A percentile compares a stretch with the other conserved stretches of the same genome.
Evolutionary conservation across 2,888 invertebrate species (phyloP).

Genomic region (Morinoia aosen): DNA sequence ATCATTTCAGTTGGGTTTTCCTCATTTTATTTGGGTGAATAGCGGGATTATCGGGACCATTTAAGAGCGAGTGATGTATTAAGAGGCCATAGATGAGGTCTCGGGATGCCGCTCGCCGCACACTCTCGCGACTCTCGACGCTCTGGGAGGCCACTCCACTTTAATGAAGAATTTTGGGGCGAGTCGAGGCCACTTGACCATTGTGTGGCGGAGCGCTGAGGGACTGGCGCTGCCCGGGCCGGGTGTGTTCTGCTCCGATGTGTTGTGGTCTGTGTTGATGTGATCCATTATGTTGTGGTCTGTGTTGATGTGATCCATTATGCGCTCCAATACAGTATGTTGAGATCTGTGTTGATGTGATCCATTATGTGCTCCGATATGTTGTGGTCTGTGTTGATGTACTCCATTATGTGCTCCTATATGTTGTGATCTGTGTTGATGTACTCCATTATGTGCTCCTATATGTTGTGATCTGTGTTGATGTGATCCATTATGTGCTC

Average conservation of each 20-base stretch:
- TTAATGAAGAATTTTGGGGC: conserved; percentile 20
- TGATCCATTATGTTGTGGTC: not conserved
- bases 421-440: too few species aligned
- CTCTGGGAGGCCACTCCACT: not conserved
- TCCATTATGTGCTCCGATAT: not conserved
- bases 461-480: too few species aligned
- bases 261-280: not conserved
- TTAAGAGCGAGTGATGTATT: conserved; percentile 6
- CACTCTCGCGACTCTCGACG: not conserved
- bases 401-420: not conserved
- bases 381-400: not conserved
- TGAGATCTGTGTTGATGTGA: not conserved
- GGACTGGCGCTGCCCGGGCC: not conserved
- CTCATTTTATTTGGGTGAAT: not conserved
- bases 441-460: not conserved
- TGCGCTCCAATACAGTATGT: not conserved
- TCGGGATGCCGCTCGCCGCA: not conserved
- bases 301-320: not conserved
- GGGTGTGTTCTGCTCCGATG: not conserved
- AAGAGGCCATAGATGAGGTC: conserved; percentile 12
- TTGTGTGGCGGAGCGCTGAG: not conserved
- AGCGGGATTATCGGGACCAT: not conserved
- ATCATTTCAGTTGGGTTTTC: not conserved
- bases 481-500: too few species aligned
- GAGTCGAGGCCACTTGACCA: not conserved